Evolutionary conservation across 2,113 vertebrate genomes (phyloP).

Genomic region (Cephalophus harveyi): DNA sequence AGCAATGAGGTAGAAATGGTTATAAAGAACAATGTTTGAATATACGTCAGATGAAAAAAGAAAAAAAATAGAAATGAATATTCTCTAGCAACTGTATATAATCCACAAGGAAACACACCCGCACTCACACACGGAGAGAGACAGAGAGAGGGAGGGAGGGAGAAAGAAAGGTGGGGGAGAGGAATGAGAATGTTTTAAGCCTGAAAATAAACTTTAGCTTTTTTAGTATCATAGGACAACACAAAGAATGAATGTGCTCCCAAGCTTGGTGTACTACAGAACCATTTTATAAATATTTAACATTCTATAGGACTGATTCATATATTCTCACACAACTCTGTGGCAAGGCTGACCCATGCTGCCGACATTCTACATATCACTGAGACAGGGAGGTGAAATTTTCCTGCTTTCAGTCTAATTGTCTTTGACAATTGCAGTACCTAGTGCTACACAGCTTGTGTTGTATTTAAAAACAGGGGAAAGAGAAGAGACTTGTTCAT

Average conservation of each 20-base stretch:
- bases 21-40: constrained; percentile 92
- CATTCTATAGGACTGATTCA: constrained; percentile 88
- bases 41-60: constrained; percentile 84
- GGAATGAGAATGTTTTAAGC: constrained; percentile 57
- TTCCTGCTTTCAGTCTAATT: constrained; percentile 87
- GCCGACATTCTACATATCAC: constrained; percentile 87
- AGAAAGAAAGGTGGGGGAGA: neutral
- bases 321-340: constrained; percentile 86
- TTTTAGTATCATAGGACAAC: constrained; percentile 79
- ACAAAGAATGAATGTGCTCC: constrained; percentile 86
- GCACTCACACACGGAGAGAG: neutral
- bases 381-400: constrained; percentile 87
- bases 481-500: constrained; percentile 88
- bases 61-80: constrained; percentile 74
- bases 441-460: constrained; percentile 85
- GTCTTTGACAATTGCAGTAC: constrained; percentile 88
- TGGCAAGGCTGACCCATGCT: constrained; percentile 87
- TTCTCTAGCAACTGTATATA: constrained; percentile 80
- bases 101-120: constrained; percentile 69
- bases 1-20: constrained; percentile 99
- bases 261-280: constrained; percentile 86
- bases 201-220: constrained; percentile 81
- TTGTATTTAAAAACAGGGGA: constrained; percentile 88
- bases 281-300: constrained; percentile 88
- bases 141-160: neutral